Percentiles rank a stretch among this genome's conserved stretches.
Evolutionary conservation across 1,140 invertebrate genomes (phyloP).

Genomic region (Heliconius hermathena): DNA sequence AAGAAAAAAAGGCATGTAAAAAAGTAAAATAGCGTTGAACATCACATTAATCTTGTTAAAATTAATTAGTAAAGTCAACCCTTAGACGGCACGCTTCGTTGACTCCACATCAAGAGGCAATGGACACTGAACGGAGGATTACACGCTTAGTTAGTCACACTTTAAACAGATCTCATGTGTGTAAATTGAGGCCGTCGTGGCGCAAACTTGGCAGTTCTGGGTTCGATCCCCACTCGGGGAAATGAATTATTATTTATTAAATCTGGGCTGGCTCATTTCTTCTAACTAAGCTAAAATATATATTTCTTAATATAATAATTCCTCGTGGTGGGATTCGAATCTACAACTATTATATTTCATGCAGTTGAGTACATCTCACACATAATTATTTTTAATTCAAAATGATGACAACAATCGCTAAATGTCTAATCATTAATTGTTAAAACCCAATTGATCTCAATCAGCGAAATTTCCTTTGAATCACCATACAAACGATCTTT

Average conservation of each 20-base stretch:
- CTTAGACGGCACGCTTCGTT: constrained; percentile 3
- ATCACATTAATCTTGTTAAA: neutral
- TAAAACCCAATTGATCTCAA: neutral
- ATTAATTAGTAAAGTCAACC: constrained; percentile 11
- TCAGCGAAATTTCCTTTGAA: neutral
- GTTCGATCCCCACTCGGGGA: no score
- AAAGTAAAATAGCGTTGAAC: neutral
- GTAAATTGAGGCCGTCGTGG: no score
- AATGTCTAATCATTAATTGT: neutral
- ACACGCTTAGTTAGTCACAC: neutral
- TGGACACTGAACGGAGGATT: neutral
- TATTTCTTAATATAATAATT: no score
- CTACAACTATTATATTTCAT: neutral
- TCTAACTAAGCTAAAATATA: neutral
- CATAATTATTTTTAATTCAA: neutral
- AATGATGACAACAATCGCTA: neutral
- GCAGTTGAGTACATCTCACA: neutral
- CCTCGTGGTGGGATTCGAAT: neutral
- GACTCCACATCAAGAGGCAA: neutral
- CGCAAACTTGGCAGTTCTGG: no score
- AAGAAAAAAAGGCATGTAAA: neutral
- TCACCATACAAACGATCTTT: neutral
- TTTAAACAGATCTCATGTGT: neutral
- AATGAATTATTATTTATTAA: no score
- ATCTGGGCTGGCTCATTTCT: no score